A percentile compares a stretch with the other conserved stretches of the same genome.
phyloP scores from a whole-genome alignment of 2,797 vertebrate genomes.

The Siniperca undulata region DNA sequence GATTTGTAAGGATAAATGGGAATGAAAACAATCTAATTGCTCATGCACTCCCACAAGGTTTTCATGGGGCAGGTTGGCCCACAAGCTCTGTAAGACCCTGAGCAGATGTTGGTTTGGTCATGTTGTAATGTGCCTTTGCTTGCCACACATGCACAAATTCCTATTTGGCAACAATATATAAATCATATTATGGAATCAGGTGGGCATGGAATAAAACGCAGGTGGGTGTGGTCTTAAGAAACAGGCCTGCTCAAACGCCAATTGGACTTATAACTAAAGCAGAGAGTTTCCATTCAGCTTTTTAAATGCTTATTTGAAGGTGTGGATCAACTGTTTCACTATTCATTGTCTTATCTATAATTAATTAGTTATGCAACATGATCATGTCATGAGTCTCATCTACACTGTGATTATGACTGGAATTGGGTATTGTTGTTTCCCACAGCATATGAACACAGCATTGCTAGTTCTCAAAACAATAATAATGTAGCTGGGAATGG shows the following conservation, averaged over 20 bases:
- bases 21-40: constrained; percentile 5
- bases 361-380: constrained; percentile 39
- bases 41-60: not conserved
- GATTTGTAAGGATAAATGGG: not conserved
- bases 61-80: not conserved
- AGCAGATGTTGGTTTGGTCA: constrained; percentile 9
- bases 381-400: constrained; percentile 35
- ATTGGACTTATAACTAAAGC: constrained; percentile 1
- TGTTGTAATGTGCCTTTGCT: not conserved
- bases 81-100: not conserved
- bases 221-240: not conserved
- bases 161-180: not conserved
- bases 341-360: constrained; percentile 47
- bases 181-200: not conserved
- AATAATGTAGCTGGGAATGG: constrained; percentile 23
- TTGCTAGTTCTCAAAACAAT: constrained; percentile 27
- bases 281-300: constrained; percentile 8
- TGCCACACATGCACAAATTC: not conserved
- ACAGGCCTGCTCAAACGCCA: constrained; percentile 10
- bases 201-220: not conserved
- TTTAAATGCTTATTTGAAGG: constrained; percentile 31
- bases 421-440: constrained; percentile 27
- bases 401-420: constrained; percentile 33
- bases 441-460: constrained; percentile 6
- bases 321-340: constrained; percentile 39